A percentile compares a stretch with the other conserved stretches of the same genome.
Evolutionary conservation across 2,113 vertebrate species (phyloP).

Genomic region (Hystrix brachyura): DNA sequence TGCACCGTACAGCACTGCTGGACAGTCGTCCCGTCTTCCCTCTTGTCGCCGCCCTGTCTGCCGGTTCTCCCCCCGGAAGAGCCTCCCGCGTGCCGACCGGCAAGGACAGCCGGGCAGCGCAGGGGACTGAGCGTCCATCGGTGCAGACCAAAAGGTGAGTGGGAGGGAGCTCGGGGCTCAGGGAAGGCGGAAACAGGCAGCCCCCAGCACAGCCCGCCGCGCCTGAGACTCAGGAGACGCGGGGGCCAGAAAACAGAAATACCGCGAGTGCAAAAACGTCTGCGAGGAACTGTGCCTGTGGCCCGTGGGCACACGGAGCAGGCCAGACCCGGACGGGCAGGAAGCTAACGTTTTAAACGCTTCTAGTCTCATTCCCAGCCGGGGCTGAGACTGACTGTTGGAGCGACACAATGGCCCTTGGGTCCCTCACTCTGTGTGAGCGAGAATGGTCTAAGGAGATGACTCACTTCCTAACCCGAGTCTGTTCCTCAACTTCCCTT

Average conservation of each 20-base stretch:
- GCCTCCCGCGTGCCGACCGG: not conserved
- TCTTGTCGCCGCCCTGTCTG: not conserved
- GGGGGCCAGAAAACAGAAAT: not conserved
- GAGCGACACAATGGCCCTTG: not conserved
- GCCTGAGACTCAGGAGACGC: not conserved
- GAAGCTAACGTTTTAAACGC: not conserved
- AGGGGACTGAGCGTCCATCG: not conserved
- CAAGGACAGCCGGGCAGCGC: not conserved
- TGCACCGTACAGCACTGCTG: not conserved
- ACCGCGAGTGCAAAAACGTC: not conserved
- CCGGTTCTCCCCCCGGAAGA: not conserved
- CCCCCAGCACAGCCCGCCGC: not conserved
- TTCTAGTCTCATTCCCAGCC: not conserved
- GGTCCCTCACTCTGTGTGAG: not conserved
- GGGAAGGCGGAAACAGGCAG: not conserved
- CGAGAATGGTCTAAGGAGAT: not conserved
- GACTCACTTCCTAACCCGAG: not conserved
- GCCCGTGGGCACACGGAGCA: not conserved
- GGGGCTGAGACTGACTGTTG: not conserved
- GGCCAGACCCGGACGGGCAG: not conserved
- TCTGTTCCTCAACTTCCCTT: not conserved
- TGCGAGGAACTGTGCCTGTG: not conserved
- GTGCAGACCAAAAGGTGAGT: not conserved
- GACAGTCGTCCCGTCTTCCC: not conserved
- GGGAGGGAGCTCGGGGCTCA: not conserved